Percentiles rank a stretch among this genome's conserved stretches.
Evolutionary conservation across 1,140 invertebrate genomes (phyloP).

Genomic region (Bombus superbus): DNA sequence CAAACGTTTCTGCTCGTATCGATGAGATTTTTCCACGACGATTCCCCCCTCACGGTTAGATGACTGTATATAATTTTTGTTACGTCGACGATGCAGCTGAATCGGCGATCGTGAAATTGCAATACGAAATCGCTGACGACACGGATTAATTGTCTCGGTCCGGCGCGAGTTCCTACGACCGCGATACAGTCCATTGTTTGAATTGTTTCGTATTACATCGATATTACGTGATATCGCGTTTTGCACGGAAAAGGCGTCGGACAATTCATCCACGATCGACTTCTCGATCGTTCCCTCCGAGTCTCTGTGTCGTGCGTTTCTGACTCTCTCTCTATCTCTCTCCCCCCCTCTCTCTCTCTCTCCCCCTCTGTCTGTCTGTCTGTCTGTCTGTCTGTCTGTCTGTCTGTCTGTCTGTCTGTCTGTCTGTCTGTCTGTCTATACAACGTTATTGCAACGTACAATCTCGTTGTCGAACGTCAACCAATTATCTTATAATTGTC

Average conservation of each 20-base stretch:
- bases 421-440: not conserved
- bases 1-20: not conserved
- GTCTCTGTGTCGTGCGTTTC: too few species aligned
- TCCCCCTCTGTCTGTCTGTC: not conserved
- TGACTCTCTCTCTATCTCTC: too few species aligned
- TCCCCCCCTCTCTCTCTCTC: too few species aligned
- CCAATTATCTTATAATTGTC: not conserved
- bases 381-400: not conserved
- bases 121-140: not conserved
- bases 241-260: not conserved
- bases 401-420: not conserved
- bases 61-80: not conserved
- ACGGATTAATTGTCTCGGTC: constrained; percentile 11
- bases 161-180: not conserved
- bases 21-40: not conserved
- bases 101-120: not conserved
- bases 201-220: constrained; percentile 36
- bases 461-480: not conserved
- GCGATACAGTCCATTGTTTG: not conserved
- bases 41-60: not conserved
- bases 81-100: not conserved
- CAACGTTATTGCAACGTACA: not conserved
- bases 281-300: not conserved
- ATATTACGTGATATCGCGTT: constrained; percentile 16
- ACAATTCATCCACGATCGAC: not conserved